Evolutionary conservation across 2,797 vertebrate species (phyloP), one percentile per base, ranked within the genome.

Genomic region (Buphagus erythrorhynchus): DNA sequence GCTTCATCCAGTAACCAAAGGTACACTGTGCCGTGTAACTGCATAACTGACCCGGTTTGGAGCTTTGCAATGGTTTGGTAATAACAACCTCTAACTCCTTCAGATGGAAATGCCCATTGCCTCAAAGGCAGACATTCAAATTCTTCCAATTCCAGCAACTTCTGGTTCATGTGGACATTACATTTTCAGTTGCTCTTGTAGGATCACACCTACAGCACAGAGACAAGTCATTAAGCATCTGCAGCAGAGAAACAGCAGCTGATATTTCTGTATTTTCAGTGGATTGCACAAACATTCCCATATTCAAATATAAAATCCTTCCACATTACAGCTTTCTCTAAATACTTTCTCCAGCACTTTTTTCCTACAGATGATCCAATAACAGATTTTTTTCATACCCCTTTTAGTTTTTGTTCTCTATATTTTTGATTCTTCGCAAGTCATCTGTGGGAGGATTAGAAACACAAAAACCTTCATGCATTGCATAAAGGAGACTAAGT

Each of bases 71-170:
- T 97, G 96, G 79, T 95, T 94, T 97, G 97, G 84, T 54, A 69
- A 96, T 97, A 97, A 97, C 95, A 95, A 16, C 54, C 75, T 97
- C 96, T 97, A 97, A 97, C 96, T 77, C 80, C 89, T 72, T 54
- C 77, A 42, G 48, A 22, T 7, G 14, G 91, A 88, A 95, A 38
- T 63, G 71, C 65, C 78, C 43, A 1, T 13, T 66, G 72, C 91
- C 84, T 45, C 63, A 36, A 35, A 45, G 65, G 51, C 69, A 84
- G 25, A 2, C 20, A 4, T 35, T 52, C 2, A 29, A 31, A 29
- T 55, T 81, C 51, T 54, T 26, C 66, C 55, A 16, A 6, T 62
- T 75, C 43, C 89, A 81, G 52, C 45, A 72, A 4, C 38, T 71
- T 46, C 45, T 61, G 38, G 15, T 62, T 91, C 62, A 2, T 1